Evolutionary conservation across 2,113 vertebrate species (phyloP).

Genomic region (Hoplias malabaricus): DNA sequence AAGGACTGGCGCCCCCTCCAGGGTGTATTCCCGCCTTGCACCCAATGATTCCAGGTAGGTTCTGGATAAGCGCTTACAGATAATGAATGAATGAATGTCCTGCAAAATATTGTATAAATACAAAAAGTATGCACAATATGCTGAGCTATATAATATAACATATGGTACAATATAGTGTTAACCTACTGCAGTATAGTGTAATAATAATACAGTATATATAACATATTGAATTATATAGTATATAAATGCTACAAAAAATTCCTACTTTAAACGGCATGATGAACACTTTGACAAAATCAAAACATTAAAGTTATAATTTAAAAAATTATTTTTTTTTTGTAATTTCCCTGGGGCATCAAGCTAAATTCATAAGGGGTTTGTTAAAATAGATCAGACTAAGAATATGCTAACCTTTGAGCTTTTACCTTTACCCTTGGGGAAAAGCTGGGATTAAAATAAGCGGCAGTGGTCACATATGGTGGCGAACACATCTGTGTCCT

Average conservation of each 20-base stretch:
- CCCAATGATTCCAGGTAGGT: too few species aligned
- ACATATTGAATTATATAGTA: too few species aligned
- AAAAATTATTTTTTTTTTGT: slow-evolving; percentile 23
- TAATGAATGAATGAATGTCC: too few species aligned
- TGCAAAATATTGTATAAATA: too few species aligned
- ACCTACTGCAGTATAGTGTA: too few species aligned
- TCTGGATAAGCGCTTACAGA: too few species aligned
- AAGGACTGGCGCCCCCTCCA: too few species aligned
- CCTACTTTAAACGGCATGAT: neutral
- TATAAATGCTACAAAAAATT: neutral
- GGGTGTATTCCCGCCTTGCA: too few species aligned
- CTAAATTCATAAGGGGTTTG: slow-evolving; percentile 33
- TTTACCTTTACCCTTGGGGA: slow-evolving; percentile 48
- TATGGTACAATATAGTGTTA: too few species aligned
- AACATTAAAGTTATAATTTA: slow-evolving; percentile 16
- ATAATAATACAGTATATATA: too few species aligned
- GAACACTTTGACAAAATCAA: neutral
- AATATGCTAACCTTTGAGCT: slow-evolving; percentile 58
- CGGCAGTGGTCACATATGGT: slow-evolving; percentile 32
- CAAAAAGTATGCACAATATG: too few species aligned
- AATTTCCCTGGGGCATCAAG: slow-evolving; percentile 1
- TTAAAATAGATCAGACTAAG: slow-evolving; percentile 62
- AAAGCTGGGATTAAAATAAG: slow-evolving; percentile 50
- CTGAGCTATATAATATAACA: too few species aligned
- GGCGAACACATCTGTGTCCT: slow-evolving; percentile 17